Base-by-base conservation (phyloP, 2,888 invertebrate species). In the Timema cristinae region DNA sequence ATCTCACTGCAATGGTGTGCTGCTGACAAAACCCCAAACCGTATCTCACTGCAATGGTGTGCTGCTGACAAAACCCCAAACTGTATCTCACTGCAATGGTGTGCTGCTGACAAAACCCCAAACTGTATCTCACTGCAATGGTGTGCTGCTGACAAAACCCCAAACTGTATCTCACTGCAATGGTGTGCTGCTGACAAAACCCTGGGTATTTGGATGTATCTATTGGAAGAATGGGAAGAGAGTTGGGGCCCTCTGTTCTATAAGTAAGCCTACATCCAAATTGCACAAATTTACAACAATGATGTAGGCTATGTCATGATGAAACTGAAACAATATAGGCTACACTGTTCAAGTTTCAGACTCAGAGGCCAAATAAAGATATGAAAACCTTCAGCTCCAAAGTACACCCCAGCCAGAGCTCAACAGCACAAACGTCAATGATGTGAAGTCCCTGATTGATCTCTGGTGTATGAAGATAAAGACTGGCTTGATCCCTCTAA, bases 221-320 rank as follows among this genome's bases (percentile, higher is more conserved):
- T 63, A 48, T 63, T 63, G 10, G 2, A 63, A 16, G 63, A 63
- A 9, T 63, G 63, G 63, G 48, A 63, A 16, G 13, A 32, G 48
- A 13, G 47, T 63, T 48, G 2, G 5, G 5, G 10, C 9, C 63
- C 63, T 63, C 13, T 63, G 47, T 63, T 63, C 63, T 63, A n/a
- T 63, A 63, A 11, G 6, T 32, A 63, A 63, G 48, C 63, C 63
- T 47, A 63, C 63, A 63, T 63, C 63, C 8, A 63, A 16, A 10
- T 47, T 11, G 32, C 32, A 63, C 63, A 63, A 63, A 47, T 16
- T 15, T 48, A 63, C 63, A 63, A 47, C 16, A 10, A 63, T 63
- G 63, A 63, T 47, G 48, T 32, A 32, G 32, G 32, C 32, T 63
- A 63, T 47, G 63, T 63, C 63, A 63, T 63, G 63, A 63, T 63